phyloP scores from a whole-genome alignment of 2,888 invertebrate genomes.

The Tetranychus truncatus region DNA sequence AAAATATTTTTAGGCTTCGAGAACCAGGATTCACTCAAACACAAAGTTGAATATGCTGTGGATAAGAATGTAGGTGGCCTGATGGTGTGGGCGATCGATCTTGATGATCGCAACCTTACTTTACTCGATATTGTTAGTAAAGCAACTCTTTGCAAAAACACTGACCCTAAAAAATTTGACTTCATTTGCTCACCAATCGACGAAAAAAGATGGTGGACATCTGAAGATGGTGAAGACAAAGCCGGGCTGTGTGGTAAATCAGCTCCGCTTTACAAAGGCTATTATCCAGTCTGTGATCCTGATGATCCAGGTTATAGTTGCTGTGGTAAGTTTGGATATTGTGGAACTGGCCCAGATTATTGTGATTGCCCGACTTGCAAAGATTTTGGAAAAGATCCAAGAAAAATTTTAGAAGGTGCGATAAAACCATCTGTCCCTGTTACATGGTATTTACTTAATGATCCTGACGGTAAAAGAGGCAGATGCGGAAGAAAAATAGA shows the following conservation, averaged over 20 bases:
- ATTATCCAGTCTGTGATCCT: slow-evolving; percentile 32
- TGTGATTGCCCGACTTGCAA: slow-evolving; percentile 29
- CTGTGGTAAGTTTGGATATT: slow-evolving; percentile 30
- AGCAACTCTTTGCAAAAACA: background rate
- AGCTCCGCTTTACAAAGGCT: slow-evolving; percentile 30
- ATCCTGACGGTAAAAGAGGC: slow-evolving; percentile 13
- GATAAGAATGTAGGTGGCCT: slow-evolving; percentile 19
- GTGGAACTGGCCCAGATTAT: slow-evolving; percentile 30
- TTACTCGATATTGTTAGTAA: slow-evolving; percentile 25
- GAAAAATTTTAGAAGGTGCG: slow-evolving; percentile 9
- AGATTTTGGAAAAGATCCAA: slow-evolving; percentile 13
- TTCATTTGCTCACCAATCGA: slow-evolving; percentile 20
- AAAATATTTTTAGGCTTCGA: slow-evolving; percentile 28
- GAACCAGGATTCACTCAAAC: slow-evolving; percentile 27
- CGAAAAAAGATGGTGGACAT: slow-evolving; percentile 31
- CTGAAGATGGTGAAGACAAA: slow-evolving; percentile 28
- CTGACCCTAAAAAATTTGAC: background rate
- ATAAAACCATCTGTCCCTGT: background rate
- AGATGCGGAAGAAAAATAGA: slow-evolving; percentile 9
- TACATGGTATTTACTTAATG: slow-evolving; percentile 12
- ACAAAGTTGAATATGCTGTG: slow-evolving; percentile 14
- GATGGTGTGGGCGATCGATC: slow-evolving; percentile 16
- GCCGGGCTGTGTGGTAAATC: slow-evolving; percentile 29
- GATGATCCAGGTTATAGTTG: slow-evolving; percentile 31
- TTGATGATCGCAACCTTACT: slow-evolving; percentile 24